Evolutionary conservation across 2,113 vertebrate species (phyloP), one percentile per base, ranked within the genome.

Genomic region (Pongo abelii): DNA sequence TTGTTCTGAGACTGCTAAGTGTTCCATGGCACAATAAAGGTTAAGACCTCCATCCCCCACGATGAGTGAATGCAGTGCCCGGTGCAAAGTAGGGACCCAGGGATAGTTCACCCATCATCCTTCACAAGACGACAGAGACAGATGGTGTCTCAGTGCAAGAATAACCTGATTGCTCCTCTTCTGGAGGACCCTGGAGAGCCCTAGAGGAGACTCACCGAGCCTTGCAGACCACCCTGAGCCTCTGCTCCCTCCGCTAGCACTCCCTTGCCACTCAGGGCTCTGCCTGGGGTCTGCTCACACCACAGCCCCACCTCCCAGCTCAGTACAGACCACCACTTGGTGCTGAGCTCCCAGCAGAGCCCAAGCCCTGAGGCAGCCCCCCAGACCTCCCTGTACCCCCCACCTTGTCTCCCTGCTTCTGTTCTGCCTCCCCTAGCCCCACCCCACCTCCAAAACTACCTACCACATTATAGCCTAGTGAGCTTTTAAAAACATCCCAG

Each of bases 21-120:
- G 17, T 50, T n/a, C 57, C 8, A 0, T 1, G 18, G 25, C 43
- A 50, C 55, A 4, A 2, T 1, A 30, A 64, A 48, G 12, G 11
- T 40, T 40, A 38, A 83, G 46, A 7, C 6, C 55, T 30, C 2
- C 16, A 50, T 22, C 0, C 25, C 30, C 30, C 11, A 1, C 0
- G 0, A 0, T 0, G 35, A 4, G 52, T n/a, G 13, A 74, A 8
- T 13, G n/a, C 43, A 55, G 69, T 25, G 43, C 48, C 57, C 14
- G 40, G 17, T 18, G 35, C 30, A 38, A 38, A 38, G 30, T 23
- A 7, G 46, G 83, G 83, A 8, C 35, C 18, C 11, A 14, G 8
- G 46, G 22, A 38, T 11, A 13, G 17, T 6, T 89, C 67, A 27
- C 46, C 43, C 10, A 2, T 27, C 17, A 20, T 11, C 27, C 77